Evolutionary conservation across 1,140 invertebrate genomes (phyloP).

Genomic region (Tetramorium parvispinum): DNA sequence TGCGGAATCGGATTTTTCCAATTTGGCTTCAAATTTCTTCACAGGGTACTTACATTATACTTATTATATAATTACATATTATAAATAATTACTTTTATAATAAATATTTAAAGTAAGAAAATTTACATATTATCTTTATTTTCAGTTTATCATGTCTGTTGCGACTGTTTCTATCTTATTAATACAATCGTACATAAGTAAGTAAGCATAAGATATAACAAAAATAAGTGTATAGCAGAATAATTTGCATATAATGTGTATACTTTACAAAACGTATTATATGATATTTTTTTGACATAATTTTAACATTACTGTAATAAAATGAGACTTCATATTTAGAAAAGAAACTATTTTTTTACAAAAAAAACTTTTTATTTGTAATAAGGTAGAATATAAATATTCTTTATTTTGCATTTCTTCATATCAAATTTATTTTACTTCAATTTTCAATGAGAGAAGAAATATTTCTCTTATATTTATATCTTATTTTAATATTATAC

Average conservation of each 20-base stretch:
- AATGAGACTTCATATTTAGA: neutral
- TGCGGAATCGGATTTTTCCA: constrained; percentile 20
- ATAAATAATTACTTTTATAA: neutral
- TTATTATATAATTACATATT: neutral
- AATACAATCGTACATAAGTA: neutral
- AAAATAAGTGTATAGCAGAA: neutral
- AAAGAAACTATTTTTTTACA: neutral
- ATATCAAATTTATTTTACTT: neutral
- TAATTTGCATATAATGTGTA: neutral
- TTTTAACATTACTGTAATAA: neutral
- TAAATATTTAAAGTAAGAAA: neutral
- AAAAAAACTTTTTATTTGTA: neutral
- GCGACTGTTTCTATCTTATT: constrained; percentile 4
- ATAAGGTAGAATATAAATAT: neutral
- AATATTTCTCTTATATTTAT: neutral
- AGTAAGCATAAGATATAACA: neutral
- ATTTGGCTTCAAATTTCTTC: constrained; percentile 28
- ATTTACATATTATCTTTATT: neutral
- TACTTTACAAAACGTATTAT: too few species aligned
- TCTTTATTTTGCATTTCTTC: neutral
- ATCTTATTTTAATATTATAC: neutral
- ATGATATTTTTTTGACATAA: neutral
- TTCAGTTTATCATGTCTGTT: neutral
- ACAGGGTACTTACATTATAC: neutral
- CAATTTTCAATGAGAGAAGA: neutral